phyloP scores from a whole-genome alignment of 1,140 invertebrate genomes.

The Tetragonula clypearis region DNA sequence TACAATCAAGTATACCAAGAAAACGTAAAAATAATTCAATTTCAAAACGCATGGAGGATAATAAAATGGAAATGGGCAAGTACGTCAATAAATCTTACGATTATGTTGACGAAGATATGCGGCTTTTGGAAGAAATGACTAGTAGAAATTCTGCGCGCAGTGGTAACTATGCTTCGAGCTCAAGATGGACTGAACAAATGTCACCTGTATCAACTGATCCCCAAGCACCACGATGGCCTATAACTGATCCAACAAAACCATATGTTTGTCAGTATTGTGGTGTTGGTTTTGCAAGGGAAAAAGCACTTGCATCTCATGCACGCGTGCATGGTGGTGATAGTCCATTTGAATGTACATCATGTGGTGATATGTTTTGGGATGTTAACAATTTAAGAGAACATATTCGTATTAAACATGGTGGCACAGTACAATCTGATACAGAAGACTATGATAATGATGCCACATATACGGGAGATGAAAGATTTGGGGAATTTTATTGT shows the following conservation, averaged over 20 bases:
- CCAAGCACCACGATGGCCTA: slow-evolving; percentile 81
- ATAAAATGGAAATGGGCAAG: slow-evolving; percentile 71
- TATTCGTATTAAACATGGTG: slow-evolving; percentile 83
- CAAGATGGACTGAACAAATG: slow-evolving; percentile 72
- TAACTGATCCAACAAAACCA: slow-evolving; percentile 88
- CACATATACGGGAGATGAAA: slow-evolving; percentile 84
- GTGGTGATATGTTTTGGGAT: slow-evolving; percentile 91
- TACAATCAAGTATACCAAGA: slow-evolving; percentile 74
- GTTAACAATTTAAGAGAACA: slow-evolving; percentile 86
- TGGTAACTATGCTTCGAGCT: slow-evolving; percentile 80
- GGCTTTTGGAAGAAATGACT: slow-evolving; percentile 79
- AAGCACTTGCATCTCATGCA: slow-evolving; percentile 88
- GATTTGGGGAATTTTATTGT: slow-evolving; percentile 89
- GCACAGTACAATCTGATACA: slow-evolving; percentile 76
- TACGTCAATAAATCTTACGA: slow-evolving; percentile 76
- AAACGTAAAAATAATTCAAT: slow-evolving; percentile 74
- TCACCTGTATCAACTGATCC: slow-evolving; percentile 65
- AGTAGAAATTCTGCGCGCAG: slow-evolving; percentile 75
- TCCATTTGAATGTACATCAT: slow-evolving; percentile 88
- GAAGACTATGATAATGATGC: slow-evolving; percentile 82
- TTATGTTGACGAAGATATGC: slow-evolving; percentile 80
- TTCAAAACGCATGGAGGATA: slow-evolving; percentile 66
- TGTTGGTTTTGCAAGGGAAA: slow-evolving; percentile 89
- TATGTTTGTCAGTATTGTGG: slow-evolving; percentile 92
- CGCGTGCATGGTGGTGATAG: slow-evolving; percentile 89